Evolutionary conservation across 2,888 invertebrate genomes (phyloP), one percentile per base, ranked within the genome.

Genomic region (Aporophyla lueneburgensis): DNA sequence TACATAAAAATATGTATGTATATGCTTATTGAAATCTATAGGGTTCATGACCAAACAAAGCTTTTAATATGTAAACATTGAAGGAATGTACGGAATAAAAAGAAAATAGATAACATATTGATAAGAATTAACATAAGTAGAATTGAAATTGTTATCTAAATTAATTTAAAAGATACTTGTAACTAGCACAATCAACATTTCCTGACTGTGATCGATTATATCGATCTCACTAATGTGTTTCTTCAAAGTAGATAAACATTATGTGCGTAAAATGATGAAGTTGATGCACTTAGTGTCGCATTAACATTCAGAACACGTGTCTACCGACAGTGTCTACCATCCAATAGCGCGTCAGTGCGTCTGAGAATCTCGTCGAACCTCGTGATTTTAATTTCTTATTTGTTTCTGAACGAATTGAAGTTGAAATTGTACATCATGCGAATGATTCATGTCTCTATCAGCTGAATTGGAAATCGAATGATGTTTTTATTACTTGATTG

Each of bases 221-320:
- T 78, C 69, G 65, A 71, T 73, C 62, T 72, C 27, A 43, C 49
- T 81, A 70, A 80, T 71, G 71, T 78, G 24, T 68, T 86, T 78
- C 61, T 54, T 75, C 68, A 58, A 78, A 68, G 61, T 46, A 81
- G 62, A 81, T 80, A 86, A 80, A 79, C 51, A 72, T 74, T 77
- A 84, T 87, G 89, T 86, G 89, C 86, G 89, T 87, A 88, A 89
- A 87, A 85, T 89, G 80, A 81, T 81, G 76, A 74, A 83, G 76
- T 51, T 75, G 46, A 75, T 83, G 81, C 81, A 79, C 78, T 81
- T 71, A 80, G 78, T 78, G 80, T 84, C 66, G 62, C 83, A 85
- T 85, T 78, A 72, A 70, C 72, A 89, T 85, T 81, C 88, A 63
- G 62, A 70, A 53, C 86, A 83, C 80, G 85, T 78, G 78, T 76